These are phyloP conservation scores for Anthoscopus minutus DNA, from an alignment of 2,113 vertebrate genomes.

Conservation along the genomic window DNA sequence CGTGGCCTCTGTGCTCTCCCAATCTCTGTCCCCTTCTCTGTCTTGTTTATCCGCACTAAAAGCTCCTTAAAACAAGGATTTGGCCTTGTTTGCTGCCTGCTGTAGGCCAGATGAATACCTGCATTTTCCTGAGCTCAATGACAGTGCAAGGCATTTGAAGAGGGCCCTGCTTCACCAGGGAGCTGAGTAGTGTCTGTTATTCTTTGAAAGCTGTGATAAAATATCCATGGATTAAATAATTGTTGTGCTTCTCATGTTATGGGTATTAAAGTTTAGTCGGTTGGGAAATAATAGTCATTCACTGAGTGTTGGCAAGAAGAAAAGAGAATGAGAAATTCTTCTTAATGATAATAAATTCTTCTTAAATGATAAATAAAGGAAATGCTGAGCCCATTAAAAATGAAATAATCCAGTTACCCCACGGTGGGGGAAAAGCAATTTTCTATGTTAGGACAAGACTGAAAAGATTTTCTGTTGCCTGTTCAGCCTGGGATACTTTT, in stretches of 20 bases:
- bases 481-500: not conserved
- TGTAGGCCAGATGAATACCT: not conserved
- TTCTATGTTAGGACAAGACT: not conserved
- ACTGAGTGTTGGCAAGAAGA: not conserved
- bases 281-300: not conserved
- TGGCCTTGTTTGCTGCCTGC: not conserved
- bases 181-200: not conserved
- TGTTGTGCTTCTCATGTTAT: not conserved
- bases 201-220: not conserved
- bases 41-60: not conserved
- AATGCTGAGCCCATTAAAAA: not conserved
- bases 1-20: not conserved
- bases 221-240: not conserved
- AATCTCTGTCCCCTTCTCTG: not conserved
- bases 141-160: not conserved
- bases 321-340: not conserved
- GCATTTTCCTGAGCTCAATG: not conserved
- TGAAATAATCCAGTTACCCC: not conserved
- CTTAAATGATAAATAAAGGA: too few species aligned
- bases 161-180: not conserved
- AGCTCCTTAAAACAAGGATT: not conserved
- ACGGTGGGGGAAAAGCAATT: not conserved
- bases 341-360: too few species aligned
- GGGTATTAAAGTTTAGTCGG: not conserved
- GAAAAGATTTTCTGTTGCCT: not conserved